Percentiles rank a stretch among this genome's conserved stretches.
These are phyloP conservation scores for Stegastes partitus DNA, from an alignment of 2,113 vertebrate genomes.

Conservation along the genomic window DNA sequence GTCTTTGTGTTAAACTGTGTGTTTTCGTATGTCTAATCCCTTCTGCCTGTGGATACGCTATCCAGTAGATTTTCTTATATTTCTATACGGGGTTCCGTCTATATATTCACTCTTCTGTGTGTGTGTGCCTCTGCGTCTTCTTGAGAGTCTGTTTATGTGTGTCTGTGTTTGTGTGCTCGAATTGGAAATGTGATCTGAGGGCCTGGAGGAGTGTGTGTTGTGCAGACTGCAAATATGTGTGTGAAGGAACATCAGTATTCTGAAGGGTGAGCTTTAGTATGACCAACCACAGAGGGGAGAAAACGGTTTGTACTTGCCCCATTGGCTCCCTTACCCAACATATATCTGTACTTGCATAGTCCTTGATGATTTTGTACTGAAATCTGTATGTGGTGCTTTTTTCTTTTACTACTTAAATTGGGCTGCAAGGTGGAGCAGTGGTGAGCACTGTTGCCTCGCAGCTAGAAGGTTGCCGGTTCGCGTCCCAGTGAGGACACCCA, in stretches of 20 bases:
- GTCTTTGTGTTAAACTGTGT: constrained; percentile 20
- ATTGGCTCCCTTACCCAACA: constrained; percentile 1
- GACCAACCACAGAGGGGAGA: constrained; percentile 30
- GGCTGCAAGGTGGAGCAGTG: no score
- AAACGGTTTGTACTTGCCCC: constrained; percentile 25
- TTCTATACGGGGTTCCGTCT: constrained; percentile 7
- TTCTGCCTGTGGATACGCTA: background rate
- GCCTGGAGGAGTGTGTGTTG: constrained; percentile 51
- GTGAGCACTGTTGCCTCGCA: no score
- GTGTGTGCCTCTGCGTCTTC: background rate
- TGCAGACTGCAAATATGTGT: constrained; percentile 59
- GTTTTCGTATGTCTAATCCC: background rate
- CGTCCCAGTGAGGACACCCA: no score
- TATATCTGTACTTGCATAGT: background rate
- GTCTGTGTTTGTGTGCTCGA: constrained; percentile 36
- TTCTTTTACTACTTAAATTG: no score
- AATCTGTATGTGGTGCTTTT: background rate
- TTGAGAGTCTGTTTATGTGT: constrained; percentile 20
- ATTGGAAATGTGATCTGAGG: constrained; percentile 73
- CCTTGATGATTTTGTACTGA: background rate
- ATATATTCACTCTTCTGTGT: constrained; percentile 2
- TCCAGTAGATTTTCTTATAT: constrained; percentile 11
- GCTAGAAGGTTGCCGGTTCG: no score
- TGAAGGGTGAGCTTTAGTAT: constrained; percentile 46
- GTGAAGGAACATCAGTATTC: constrained; percentile 74